Percentiles rank a stretch among this genome's conserved stretches.
Conservation (phyloP, 2,888 invertebrate species). For the Coenonympha glycerion region DNA sequence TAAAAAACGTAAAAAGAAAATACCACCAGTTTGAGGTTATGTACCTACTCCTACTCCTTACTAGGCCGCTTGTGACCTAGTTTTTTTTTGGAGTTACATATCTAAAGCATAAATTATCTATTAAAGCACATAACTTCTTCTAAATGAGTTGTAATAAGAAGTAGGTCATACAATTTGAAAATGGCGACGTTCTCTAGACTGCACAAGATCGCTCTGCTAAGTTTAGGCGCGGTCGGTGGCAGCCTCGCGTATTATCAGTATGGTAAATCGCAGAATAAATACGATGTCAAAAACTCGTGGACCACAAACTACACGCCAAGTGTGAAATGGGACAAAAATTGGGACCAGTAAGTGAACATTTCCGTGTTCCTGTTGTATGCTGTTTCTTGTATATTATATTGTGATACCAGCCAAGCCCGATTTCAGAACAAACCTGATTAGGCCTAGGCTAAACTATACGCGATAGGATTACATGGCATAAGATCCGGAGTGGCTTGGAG, state of each 20-base stretch:
- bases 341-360: slow-evolving; percentile 85
- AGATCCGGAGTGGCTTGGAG: too few species aligned
- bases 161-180: slow-evolving; percentile 14
- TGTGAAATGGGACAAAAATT: slow-evolving; percentile 89
- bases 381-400: too few species aligned
- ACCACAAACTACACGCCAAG: slow-evolving; percentile 80
- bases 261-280: slow-evolving; percentile 60
- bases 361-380: neutral
- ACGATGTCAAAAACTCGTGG: slow-evolving; percentile 79
- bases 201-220: slow-evolving; percentile 74
- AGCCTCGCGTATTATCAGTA: slow-evolving; percentile 78
- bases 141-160: slow-evolving; percentile 3
- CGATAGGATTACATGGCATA: too few species aligned
- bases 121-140: neutral
- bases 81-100: neutral
- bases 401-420: too few species aligned
- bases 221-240: slow-evolving; percentile 80
- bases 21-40: too few species aligned
- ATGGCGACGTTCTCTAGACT: slow-evolving; percentile 77
- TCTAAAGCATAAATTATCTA: neutral
- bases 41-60: too few species aligned
- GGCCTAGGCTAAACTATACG: too few species aligned
- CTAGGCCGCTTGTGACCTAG: too few species aligned
- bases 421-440: too few species aligned
- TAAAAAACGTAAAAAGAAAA: too few species aligned